Conservation (phyloP, 2,113 vertebrate species). For the Zonotrichia leucophrys region DNA sequence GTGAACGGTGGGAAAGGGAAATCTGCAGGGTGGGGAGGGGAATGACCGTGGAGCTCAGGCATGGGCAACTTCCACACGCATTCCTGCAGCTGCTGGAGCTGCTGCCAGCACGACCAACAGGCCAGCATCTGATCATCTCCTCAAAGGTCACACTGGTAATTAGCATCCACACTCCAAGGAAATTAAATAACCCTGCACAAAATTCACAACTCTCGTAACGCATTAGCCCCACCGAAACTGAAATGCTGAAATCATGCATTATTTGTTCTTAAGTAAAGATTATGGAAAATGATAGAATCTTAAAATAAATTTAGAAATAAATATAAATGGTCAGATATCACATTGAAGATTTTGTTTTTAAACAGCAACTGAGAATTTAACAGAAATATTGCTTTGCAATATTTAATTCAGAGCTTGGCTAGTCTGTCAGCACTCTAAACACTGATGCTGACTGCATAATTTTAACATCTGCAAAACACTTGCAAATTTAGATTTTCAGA, state of each 20-base stretch:
- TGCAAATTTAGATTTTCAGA: background rate
- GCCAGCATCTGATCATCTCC: conserved; percentile 4
- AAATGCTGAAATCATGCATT: background rate
- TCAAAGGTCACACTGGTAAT: conserved; percentile 28
- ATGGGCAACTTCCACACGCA: background rate
- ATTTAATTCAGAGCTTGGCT: conserved; percentile 9
- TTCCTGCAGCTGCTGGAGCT: conserved; percentile 38
- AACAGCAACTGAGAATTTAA: background rate
- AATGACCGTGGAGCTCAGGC: background rate
- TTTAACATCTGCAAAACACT: background rate
- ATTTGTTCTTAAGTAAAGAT: background rate
- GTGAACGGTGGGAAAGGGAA: background rate
- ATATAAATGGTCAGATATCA: background rate
- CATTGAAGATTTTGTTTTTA: background rate
- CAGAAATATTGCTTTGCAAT: conserved; percentile 9
- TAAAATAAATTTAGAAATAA: background rate
- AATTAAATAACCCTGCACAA: conserved; percentile 3
- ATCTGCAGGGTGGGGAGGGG: background rate
- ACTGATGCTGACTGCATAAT: background rate
- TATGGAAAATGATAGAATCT: background rate
- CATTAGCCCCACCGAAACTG: background rate
- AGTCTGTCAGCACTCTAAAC: background rate
- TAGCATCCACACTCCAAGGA: background rate
- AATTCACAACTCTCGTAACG: background rate
- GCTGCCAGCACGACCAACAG: background rate